Conservation (phyloP, 2,113 vertebrate genomes). For the Lagopus muta region DNA sequence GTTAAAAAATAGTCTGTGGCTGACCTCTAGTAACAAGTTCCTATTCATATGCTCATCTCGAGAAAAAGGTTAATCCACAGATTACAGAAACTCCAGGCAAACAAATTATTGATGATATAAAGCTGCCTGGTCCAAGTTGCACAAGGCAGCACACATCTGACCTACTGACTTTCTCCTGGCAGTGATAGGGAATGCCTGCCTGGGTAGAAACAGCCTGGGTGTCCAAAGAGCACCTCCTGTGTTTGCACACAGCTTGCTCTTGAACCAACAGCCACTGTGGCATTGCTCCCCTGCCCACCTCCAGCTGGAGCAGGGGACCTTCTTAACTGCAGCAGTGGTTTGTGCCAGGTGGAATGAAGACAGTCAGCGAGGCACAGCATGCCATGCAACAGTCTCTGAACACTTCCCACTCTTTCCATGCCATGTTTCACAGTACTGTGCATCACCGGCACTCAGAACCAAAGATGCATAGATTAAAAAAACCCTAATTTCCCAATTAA, state of each 20-base stretch:
- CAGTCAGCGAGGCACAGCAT: not conserved
- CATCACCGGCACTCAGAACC: not conserved
- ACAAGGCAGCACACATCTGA: not conserved
- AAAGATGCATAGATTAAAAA: rapidly evolving
- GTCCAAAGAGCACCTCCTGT: not conserved
- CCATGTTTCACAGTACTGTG: not conserved
- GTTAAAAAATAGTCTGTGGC: constrained; percentile 44
- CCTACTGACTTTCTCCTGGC: not conserved
- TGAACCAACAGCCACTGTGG: not conserved
- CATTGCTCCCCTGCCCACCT: not conserved
- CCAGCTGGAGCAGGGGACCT: not conserved
- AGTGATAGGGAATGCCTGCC: not conserved
- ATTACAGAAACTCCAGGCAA: constrained; percentile 1
- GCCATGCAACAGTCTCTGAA: not conserved
- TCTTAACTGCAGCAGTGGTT: not conserved
- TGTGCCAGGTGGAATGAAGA: not conserved
- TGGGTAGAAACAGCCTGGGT: not conserved
- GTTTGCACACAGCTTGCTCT: not conserved
- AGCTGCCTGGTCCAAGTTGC: not conserved
- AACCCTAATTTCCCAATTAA: not conserved
- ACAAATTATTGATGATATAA: not conserved
- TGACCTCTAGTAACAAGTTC: constrained; percentile 26
- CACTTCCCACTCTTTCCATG: not conserved
- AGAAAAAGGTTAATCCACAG: constrained; percentile 56
- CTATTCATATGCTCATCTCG: constrained; percentile 13